Evolutionary conservation across 2,888 invertebrate species (phyloP), one percentile per base, ranked within the genome.

Genomic region (Eubasilissa splendida): DNA sequence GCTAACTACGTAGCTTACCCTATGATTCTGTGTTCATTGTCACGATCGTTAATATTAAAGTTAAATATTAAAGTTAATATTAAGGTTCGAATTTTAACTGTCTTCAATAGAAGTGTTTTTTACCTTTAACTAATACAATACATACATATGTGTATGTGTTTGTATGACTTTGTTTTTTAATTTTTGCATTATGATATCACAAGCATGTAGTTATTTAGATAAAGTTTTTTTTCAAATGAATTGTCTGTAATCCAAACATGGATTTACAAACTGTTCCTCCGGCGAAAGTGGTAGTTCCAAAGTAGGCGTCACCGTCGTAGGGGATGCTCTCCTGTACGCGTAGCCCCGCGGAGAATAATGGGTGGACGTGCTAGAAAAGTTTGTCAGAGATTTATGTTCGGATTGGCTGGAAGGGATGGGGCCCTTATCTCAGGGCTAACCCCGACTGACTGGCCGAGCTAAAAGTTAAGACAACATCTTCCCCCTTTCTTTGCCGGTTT

Each of bases 371-470:
- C 75, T 75, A 75, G 81, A 78, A 81, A 83, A 83, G 79, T 83
- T 83, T 81, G 71, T 73, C 79, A 78, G 79, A 83, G 83, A 83
- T 83, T 83, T 83, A 83, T 83, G 81, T 63, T 60, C 52, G 78
- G 70, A 63, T 76, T 73, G 63, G 76, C 52, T 59, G 77, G 22
- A 70, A 77, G 66, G 79, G 73, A 76, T 65, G 76, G 71, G 54
- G 68, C 33, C 74, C 76, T 81, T 83, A 80, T 83, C 81, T 83
- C 74, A 50, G 59, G 60, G 59, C 75, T 56, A 78, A 78, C 80
- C 79, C 79, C 78, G 54, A 74, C 79, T 80, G 79, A 80, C 80
- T 80, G 80, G 33, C 75, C 80, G 68, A 81, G 79, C 81, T 81
- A 81, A 83, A 81, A 83, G 83, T 83, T 83, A 79, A 79, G 83